phyloP scores from a whole-genome alignment of 1,140 invertebrate genomes.

The Temnothorax curvispinosus region DNA sequence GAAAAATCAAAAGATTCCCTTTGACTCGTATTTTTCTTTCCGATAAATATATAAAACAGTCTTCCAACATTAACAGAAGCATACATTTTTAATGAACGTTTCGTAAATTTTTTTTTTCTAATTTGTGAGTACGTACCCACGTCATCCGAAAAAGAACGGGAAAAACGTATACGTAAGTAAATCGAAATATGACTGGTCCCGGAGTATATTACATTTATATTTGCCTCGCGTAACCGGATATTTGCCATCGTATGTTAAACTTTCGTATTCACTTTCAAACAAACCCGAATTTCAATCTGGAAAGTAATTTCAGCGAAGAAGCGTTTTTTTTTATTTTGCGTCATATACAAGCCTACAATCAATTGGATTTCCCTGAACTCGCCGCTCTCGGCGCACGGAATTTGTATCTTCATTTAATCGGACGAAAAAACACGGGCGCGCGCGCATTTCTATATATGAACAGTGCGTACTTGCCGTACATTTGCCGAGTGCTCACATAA shows the following conservation, averaged over 20 bases:
- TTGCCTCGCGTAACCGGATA: constrained; percentile 17
- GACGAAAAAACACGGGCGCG: neutral
- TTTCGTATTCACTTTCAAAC: constrained; percentile 24
- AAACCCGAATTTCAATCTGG: constrained; percentile 46
- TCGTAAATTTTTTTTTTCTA: constrained; percentile 2
- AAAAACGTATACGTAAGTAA: constrained; percentile 24
- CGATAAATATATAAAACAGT: neutral
- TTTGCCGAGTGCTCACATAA: constrained; percentile 19
- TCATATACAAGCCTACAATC: constrained; percentile 45
- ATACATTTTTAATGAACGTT: neutral
- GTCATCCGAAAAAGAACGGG: neutral
- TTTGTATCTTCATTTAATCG: constrained; percentile 18
- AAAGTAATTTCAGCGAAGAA: constrained; percentile 52
- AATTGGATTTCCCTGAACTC: constrained; percentile 35
- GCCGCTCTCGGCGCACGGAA: neutral
- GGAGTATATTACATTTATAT: constrained; percentile 56
- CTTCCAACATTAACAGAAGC: constrained; percentile 9
- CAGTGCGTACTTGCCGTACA: neutral
- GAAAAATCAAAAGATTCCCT: neutral
- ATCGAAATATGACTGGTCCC: constrained; percentile 12
- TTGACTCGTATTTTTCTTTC: neutral
- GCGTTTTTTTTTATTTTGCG: constrained; percentile 23
- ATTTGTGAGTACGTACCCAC: neutral
- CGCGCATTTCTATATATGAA: neutral
- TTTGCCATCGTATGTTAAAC: constrained; percentile 48